These are phyloP conservation scores for Platysternon megacephalum DNA, from an alignment of 2,113 vertebrate species.

Conservation along the genomic window DNA sequence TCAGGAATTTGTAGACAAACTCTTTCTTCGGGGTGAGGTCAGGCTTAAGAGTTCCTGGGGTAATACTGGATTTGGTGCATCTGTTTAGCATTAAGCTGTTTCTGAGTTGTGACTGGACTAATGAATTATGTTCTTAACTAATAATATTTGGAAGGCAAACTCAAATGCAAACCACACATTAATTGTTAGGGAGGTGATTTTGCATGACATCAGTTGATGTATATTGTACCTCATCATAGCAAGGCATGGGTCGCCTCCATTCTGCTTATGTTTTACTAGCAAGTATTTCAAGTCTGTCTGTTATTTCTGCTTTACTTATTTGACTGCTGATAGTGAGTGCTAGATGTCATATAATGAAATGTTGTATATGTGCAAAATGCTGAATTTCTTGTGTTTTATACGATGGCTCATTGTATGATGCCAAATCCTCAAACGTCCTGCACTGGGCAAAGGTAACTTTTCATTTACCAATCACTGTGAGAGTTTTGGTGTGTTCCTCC, in stretches of 20 bases:
- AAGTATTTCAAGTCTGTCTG: slow-evolving; percentile 4
- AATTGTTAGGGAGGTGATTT: background rate
- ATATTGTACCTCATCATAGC: background rate
- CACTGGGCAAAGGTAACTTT: background rate
- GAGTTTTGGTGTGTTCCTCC: slow-evolving; percentile 4
- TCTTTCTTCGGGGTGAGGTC: background rate
- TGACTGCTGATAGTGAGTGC: background rate
- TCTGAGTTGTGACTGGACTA: background rate
- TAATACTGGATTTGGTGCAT: background rate
- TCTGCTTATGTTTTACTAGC: slow-evolving; percentile 24
- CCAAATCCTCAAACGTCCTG: slow-evolving; percentile 21
- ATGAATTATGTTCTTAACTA: background rate
- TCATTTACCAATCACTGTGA: background rate
- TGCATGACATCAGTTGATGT: background rate
- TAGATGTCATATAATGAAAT: background rate
- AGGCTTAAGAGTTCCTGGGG: background rate
- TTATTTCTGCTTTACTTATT: slow-evolving; percentile 2
- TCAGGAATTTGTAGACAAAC: background rate
- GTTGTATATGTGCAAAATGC: background rate
- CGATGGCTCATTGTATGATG: background rate
- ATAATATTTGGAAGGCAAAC: background rate
- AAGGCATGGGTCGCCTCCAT: background rate
- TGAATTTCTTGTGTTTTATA: background rate
- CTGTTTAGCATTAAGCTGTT: background rate
- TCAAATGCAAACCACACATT: background rate